These are phyloP conservation scores for Prenolepis imparis DNA, from an alignment of 2,888 invertebrate species.

Conservation along the genomic window DNA sequence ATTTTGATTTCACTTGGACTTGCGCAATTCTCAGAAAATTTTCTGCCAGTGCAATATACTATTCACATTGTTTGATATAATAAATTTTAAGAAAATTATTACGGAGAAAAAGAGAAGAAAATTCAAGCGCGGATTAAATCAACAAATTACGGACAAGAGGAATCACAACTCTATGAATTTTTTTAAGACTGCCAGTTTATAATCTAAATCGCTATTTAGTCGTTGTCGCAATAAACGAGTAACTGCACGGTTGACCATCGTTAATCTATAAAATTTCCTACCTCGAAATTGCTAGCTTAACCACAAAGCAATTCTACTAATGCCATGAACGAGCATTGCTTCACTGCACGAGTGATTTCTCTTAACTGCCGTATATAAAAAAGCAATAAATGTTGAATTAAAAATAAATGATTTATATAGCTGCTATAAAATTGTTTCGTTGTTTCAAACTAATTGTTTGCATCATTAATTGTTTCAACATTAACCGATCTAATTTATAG, in stretches of 20 bases:
- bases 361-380: background rate
- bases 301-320: slow-evolving; percentile 32
- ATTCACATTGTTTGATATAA: background rate
- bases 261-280: slow-evolving; percentile 48
- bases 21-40: background rate
- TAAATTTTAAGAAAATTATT: background rate
- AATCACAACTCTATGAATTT: slow-evolving; percentile 10
- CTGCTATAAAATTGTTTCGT: background rate
- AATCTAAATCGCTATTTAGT: slow-evolving; percentile 14
- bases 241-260: slow-evolving; percentile 35
- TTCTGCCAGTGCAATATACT: background rate
- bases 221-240: slow-evolving; percentile 12
- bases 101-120: background rate
- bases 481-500: background rate
- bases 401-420: background rate
- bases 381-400: slow-evolving; percentile 2
- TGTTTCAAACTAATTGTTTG: background rate
- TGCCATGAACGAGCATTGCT: slow-evolving; percentile 4
- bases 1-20: background rate
- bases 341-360: slow-evolving; percentile 21
- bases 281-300: slow-evolving; percentile 17
- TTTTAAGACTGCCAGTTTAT: background rate
- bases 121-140: background rate
- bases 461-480: background rate
- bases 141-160: background rate